Conservation (phyloP, 1,140 invertebrate species). For the Drosophila ohnishii region DNA sequence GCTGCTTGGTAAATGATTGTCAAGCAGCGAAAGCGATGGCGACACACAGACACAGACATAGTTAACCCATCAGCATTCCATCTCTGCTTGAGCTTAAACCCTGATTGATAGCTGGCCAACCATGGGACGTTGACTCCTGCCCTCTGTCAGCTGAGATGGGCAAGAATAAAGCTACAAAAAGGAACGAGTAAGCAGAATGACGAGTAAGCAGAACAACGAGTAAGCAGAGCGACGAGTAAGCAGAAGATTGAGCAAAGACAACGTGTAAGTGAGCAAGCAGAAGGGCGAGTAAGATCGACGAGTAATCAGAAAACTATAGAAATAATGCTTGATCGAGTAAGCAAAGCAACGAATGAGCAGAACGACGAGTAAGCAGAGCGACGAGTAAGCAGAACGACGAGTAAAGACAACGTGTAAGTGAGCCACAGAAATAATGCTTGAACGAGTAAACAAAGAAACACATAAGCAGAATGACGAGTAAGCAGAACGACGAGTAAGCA, state of each 20-base stretch:
- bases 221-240: too few species aligned
- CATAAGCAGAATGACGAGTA: too few species aligned
- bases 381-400: not conserved
- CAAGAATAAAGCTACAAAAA: not conserved
- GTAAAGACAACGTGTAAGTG: too few species aligned
- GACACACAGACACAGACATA: not conserved
- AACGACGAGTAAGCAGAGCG: not conserved
- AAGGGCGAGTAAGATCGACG: too few species aligned
- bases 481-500: too few species aligned
- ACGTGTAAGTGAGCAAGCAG: too few species aligned
- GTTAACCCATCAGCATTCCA: not conserved
- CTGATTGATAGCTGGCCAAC: constrained; percentile 24
- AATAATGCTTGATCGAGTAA: too few species aligned
- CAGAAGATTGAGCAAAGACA: too few species aligned
- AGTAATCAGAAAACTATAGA: too few species aligned
- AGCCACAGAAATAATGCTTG: too few species aligned
- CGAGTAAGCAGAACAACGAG: too few species aligned
- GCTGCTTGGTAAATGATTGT: constrained; percentile 33
- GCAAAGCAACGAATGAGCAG: not conserved
- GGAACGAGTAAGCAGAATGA: not conserved
- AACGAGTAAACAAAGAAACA: too few species aligned
- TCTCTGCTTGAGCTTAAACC: constrained; percentile 11
- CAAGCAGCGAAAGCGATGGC: constrained; percentile 2
- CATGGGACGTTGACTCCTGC: constrained; percentile 30
- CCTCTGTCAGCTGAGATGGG: not conserved